Percentiles rank a stretch among this genome's conserved stretches.
Conservation (phyloP, 2,888 invertebrate species). For the Spisula solida region DNA sequence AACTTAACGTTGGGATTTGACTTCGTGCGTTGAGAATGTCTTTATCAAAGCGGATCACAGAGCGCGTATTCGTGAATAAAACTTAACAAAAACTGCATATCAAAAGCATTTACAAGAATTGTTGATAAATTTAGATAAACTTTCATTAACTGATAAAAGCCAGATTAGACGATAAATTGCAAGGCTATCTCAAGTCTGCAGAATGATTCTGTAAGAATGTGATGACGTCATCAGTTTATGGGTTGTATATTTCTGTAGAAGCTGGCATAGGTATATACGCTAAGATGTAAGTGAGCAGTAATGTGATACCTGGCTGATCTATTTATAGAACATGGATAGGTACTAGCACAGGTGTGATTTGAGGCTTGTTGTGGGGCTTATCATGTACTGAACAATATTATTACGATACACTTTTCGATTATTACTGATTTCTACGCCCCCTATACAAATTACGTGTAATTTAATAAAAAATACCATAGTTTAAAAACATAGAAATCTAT, state of each 20-base stretch:
- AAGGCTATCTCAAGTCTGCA: not conserved
- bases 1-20: too few species aligned
- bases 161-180: not conserved
- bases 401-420: not conserved
- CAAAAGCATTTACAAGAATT: not conserved
- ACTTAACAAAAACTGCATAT: not conserved
- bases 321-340: constrained; percentile 52
- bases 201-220: constrained; percentile 34
- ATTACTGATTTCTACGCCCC: not conserved
- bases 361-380: constrained; percentile 35
- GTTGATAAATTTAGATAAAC: not conserved
- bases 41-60: too few species aligned
- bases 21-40: too few species aligned
- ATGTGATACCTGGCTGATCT: constrained; percentile 64
- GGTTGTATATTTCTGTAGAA: constrained; percentile 3
- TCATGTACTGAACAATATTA: not conserved
- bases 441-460: too few species aligned
- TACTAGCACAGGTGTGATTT: constrained; percentile 54
- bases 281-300: constrained; percentile 36
- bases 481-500: not conserved
- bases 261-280: constrained; percentile 10
- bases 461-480: too few species aligned
- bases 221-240: constrained; percentile 42
- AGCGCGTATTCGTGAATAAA: not conserved
- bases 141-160: not conserved